Evolutionary conservation across 2,888 invertebrate species (phyloP), one percentile per base, ranked within the genome.

Genomic region (Prionchulus punctatus): DNA sequence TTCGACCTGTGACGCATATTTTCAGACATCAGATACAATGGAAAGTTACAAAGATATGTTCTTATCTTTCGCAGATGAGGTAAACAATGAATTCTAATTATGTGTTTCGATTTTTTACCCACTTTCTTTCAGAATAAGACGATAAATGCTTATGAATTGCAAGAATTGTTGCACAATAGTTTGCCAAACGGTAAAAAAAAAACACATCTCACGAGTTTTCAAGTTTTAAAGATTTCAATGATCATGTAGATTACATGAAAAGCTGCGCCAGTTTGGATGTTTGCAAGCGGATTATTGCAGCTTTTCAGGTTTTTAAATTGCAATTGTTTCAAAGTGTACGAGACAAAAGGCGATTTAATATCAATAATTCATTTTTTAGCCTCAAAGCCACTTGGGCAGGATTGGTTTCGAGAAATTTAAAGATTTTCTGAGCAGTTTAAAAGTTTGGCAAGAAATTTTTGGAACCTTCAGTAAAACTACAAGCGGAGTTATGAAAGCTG

Each of bases 191-290:
- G 80, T 79, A 54, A 42, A 18, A 36, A 36, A 18, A 7, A 36
- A 36, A 36, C 36, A 25, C n/a, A 4, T 58, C 7, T 55, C 15
- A 25, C 15, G 12, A 31, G 4, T 52, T 12, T 25, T 12, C 12
- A 31, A 12, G 52, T 18, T 31, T 52, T 52, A 7, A 42, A 30
- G 36, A 7, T 12, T 12, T 23, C 4, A 36, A 49, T 21, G 48
- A 48, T 57, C 42, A 72, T 74, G 18, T 68, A 80, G 89, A 90
- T 75, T 90, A 89, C 66, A 88, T 90, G 62, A 90, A 89, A 69
- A 89, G 89, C 65, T 89, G 89, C 71, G 88, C 89, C 1, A 86
- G 85, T 21, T 81, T 89, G 64, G 89, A 89, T 72, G 88, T 90
- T 1, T 90, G 90, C 68, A 78, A 88, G 58, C 88, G 89, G 74